Base-by-base conservation (phyloP, 2,113 vertebrate genomes). In the Pseudopodoces humilis region DNA sequence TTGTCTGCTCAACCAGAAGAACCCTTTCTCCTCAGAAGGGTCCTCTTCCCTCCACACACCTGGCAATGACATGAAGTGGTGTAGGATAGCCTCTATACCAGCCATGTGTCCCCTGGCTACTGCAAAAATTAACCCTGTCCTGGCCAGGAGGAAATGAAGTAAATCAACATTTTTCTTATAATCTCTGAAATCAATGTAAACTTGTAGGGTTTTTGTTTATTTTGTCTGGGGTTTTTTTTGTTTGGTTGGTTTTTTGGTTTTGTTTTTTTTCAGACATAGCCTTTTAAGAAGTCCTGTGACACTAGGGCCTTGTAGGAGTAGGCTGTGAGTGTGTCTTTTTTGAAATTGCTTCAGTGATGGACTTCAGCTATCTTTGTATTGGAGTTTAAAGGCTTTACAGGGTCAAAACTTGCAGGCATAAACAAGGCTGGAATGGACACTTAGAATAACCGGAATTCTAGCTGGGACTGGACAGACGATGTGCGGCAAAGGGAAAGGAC, bases 191-290 rank as follows among this genome's bases (percentile, higher is more conserved):
- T 69, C 1, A 4, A 35, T 2, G 3, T 23, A 13, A 80, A 55
- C 41, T 58, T 88, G 4, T 47, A 60, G 3, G 1, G 0, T 0
- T 19, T 33, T 56, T n/a, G 5, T 10, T 59, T 44, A 6, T 33
- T 46, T 46, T 52, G 4, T 24, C 0, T 10, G 41, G 41, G 15
- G 7, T 13, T 13, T 43, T 43, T 43, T 43, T 43, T 41, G 41
- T 23, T 17, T 43, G 41, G 41, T 15, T 43, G 41, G 12, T 11
- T 46, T 41, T 14, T 18, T 43, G 14, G 43, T 52, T 15, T 23
- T n/a, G 43, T 46, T 15, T 23, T n/a, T 43, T 17, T 6, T 2
- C 25, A 62, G 11, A 33, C 12, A 3, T 15, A 22, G 14, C 11
- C 9, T 85, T 85, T 79, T 88, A 53, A 64, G 41, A 74, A 41